Percentiles rank a stretch among this genome's conserved stretches.
Evolutionary conservation across 37 sponge, comb jelly and placozoan species (phyloP).

Genomic region (Hexactinellida sp.): DNA sequence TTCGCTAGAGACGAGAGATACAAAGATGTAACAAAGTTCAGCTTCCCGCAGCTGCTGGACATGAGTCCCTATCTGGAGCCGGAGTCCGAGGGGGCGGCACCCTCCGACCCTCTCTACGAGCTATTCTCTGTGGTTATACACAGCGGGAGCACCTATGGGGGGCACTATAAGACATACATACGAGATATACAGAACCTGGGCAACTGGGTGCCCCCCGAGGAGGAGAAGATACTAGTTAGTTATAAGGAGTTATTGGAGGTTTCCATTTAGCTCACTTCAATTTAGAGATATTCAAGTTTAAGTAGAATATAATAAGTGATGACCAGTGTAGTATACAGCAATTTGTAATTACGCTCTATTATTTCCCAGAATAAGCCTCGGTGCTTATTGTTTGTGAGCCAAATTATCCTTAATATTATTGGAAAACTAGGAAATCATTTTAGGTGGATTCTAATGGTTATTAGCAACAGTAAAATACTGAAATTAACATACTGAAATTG

Average conservation of each 20-base stretch:
- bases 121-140: constrained; percentile 85
- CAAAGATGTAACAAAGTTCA: constrained; percentile 56
- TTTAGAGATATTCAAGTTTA: too few species aligned
- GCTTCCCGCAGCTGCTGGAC: constrained; percentile 64
- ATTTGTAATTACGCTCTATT: too few species aligned
- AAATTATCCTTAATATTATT: too few species aligned
- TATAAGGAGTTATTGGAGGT: too few species aligned
- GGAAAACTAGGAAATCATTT: too few species aligned
- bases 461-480: too few species aligned
- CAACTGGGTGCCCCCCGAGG: constrained; percentile 58
- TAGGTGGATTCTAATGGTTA: too few species aligned
- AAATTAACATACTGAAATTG: too few species aligned
- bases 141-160: constrained; percentile 79
- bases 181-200: constrained; percentile 61
- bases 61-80: constrained; percentile 47
- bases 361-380: too few species aligned
- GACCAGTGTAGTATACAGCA: too few species aligned
- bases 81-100: not conserved
- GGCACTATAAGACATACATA: constrained; percentile 75
- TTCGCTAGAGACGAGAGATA: constrained; percentile 63
- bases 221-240: constrained; percentile 17
- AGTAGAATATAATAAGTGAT: too few species aligned
- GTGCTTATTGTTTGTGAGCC: too few species aligned
- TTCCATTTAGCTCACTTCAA: not conserved
- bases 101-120: constrained; percentile 34